phyloP scores from a whole-genome alignment of 2,888 invertebrate genomes.

The Siphlonurus alternatus region DNA sequence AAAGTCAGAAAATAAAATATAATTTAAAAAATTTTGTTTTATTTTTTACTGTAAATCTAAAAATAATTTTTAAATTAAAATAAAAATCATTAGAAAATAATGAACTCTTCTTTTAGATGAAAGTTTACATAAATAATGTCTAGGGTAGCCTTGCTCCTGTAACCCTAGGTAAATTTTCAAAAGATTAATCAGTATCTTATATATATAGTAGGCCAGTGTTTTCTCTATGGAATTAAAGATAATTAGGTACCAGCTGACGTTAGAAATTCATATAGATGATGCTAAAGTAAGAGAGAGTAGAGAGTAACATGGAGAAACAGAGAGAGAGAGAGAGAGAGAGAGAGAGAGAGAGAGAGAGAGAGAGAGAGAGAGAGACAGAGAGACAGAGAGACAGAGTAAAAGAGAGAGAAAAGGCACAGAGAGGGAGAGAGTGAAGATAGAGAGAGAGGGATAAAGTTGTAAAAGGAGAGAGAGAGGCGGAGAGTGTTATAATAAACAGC shows the following conservation, averaged over 20 bases:
- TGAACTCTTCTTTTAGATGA: no score
- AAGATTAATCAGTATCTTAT: no score
- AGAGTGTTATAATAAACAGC: not conserved
- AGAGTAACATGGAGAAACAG: not conserved
- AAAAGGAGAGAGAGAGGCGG: not conserved
- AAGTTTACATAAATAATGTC: no score
- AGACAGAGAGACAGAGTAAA: not conserved
- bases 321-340: not conserved
- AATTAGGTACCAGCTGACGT: not conserved
- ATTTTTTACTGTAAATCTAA: no score
- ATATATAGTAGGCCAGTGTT: no score
- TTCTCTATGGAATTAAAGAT: not conserved
- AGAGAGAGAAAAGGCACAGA: not conserved
- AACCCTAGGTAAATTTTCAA: no score
- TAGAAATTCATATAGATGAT: not conserved
- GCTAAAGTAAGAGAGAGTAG: not conserved
- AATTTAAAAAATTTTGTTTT: no score
- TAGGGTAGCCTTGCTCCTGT: no score
- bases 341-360: not conserved
- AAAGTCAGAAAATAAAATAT: no score
- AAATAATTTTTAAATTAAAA: no score
- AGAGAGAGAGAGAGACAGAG: not conserved
- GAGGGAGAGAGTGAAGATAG: not conserved
- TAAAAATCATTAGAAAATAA: no score
- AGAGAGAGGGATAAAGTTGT: not conserved